phyloP scores from a whole-genome alignment of 2,888 invertebrate species.

The Cryptophagus acutangulus region DNA sequence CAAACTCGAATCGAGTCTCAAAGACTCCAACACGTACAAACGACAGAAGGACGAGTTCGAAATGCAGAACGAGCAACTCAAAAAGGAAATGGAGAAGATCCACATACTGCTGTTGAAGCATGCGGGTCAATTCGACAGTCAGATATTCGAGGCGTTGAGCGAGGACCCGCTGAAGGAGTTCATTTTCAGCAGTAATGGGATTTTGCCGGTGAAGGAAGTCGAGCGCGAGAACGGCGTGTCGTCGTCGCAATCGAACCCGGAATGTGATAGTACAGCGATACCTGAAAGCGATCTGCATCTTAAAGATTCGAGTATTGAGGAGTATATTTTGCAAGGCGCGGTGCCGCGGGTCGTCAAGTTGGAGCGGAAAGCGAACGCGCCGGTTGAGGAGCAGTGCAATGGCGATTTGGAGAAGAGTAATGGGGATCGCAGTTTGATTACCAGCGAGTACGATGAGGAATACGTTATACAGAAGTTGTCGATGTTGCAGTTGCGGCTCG shows the following conservation, averaged over 20 bases:
- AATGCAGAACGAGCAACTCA: conserved; percentile 68
- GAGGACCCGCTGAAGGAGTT: conserved; percentile 49
- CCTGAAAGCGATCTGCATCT: conserved; percentile 32
- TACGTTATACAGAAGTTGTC: conserved; percentile 59
- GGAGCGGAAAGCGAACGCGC: conserved; percentile 20
- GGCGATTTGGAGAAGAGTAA: conserved; percentile 26
- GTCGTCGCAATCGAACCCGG: conserved; percentile 35
- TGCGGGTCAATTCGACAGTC: conserved; percentile 63
- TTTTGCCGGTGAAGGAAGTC: conserved; percentile 18
- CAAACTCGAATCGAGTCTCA: conserved; percentile 72
- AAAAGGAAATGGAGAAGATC: conserved; percentile 77
- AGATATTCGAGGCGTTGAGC: conserved; percentile 50
- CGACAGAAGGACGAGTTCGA: conserved; percentile 76
- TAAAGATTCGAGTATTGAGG: conserved; percentile 49
- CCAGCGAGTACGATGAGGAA: conserved; percentile 54
- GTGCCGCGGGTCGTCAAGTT: conserved; percentile 54
- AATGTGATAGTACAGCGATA: conserved; percentile 43
- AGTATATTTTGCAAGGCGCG: conserved; percentile 61
- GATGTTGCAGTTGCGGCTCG: conserved; percentile 63
- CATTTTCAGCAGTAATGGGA: conserved; percentile 39
- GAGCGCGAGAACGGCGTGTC: conserved; percentile 40
- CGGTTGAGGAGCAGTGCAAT: conserved; percentile 15
- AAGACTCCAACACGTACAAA: conserved; percentile 69
- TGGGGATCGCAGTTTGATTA: conserved; percentile 45
- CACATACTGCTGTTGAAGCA: conserved; percentile 63